Percentiles rank a stretch among this genome's conserved stretches.
These are phyloP conservation scores for Xestia sexstrigata DNA, from an alignment of 2,888 invertebrate species.

Conservation along the genomic window DNA sequence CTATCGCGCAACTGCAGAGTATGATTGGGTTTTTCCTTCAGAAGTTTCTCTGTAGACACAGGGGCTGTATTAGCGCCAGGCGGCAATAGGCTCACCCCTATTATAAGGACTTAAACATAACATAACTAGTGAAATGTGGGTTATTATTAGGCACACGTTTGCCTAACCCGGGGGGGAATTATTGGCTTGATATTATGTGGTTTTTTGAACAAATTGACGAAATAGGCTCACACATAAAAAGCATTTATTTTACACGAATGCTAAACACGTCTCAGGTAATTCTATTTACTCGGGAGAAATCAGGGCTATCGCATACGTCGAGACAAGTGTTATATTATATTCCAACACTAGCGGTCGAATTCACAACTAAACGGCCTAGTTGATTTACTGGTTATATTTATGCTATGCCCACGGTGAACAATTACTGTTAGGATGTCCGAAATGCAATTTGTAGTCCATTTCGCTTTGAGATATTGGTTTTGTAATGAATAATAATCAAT, in stretches of 20 bases:
- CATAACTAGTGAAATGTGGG: neutral
- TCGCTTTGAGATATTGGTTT: constrained; percentile 63
- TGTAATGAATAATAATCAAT: constrained; percentile 38
- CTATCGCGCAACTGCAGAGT: neutral
- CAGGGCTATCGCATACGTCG: neutral
- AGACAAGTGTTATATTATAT: neutral
- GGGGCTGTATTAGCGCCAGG: neutral
- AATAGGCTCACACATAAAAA: neutral
- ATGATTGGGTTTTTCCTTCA: neutral
- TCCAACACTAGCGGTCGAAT: neutral
- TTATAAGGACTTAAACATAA: neutral
- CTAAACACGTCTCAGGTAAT: neutral
- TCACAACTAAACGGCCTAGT: neutral
- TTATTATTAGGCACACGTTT: neutral
- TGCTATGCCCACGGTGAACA: constrained; percentile 56
- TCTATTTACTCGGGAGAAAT: too few species aligned
- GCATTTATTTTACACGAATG: neutral
- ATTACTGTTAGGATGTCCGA: constrained; percentile 51
- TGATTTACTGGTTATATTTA: neutral
- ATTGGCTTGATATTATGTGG: neutral
- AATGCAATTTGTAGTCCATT: constrained; percentile 67
- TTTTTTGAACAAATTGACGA: neutral
- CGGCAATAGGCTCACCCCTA: neutral
- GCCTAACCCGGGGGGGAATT: too few species aligned
- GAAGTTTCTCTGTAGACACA: neutral